These are phyloP conservation scores for Bubo bubo DNA, from an alignment of 2,113 vertebrate genomes.

Conservation along the genomic window DNA sequence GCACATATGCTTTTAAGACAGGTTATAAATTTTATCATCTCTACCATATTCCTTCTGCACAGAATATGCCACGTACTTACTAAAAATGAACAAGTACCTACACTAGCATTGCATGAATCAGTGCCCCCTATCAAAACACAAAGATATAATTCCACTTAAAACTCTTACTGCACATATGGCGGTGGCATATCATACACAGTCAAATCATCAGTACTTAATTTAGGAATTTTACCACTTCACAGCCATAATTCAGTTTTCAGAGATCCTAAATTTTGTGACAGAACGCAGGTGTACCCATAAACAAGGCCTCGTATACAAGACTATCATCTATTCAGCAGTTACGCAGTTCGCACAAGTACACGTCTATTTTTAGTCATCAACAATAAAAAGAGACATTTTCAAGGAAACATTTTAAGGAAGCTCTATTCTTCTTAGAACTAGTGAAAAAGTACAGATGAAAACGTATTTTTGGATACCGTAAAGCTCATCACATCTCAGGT, in stretches of 20 bases:
- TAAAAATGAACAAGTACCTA: background rate
- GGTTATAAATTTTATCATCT: background rate
- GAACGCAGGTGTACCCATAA: background rate
- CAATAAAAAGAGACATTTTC: background rate
- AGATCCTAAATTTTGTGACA: background rate
- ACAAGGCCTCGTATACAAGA: background rate
- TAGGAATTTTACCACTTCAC: background rate
- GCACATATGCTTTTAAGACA: accelerated
- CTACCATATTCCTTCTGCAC: background rate
- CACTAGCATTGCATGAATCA: background rate
- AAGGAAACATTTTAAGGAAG: background rate
- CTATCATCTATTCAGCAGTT: background rate
- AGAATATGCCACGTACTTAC: background rate
- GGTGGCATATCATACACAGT: background rate
- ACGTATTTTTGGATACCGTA: background rate
- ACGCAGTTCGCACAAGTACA: accelerated
- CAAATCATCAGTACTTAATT: background rate
- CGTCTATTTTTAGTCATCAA: background rate
- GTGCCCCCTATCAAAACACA: background rate
- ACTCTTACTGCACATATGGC: background rate
- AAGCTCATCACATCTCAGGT: background rate
- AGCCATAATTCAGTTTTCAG: background rate
- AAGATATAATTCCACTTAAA: background rate
- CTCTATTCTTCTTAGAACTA: background rate
- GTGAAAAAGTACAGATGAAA: background rate